Evolutionary conservation across 2,797 vertebrate genomes (phyloP).

Genomic region (Eulemur albifrons): DNA sequence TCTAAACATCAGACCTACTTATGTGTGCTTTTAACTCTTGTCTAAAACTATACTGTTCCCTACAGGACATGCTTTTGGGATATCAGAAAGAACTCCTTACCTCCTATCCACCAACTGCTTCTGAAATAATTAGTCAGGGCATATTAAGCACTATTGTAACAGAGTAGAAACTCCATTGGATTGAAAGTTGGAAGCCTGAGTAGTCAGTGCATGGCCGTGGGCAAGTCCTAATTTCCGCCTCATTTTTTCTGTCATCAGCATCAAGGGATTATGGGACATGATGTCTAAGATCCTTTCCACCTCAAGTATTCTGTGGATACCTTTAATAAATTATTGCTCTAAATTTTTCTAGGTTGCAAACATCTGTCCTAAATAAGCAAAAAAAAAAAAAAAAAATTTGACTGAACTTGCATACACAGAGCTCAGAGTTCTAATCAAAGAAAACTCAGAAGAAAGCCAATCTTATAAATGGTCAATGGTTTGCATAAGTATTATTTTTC

Average conservation of each 20-base stretch:
- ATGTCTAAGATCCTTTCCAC: neutral
- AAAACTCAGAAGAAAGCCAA: neutral
- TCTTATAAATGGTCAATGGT: neutral
- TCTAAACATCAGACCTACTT: neutral
- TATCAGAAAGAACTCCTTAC: neutral
- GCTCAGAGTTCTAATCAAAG: neutral
- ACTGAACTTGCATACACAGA: neutral
- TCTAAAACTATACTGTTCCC: neutral
- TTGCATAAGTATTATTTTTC: neutral
- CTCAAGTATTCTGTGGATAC: neutral
- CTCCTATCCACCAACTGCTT: neutral
- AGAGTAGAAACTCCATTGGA: neutral
- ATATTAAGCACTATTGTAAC: neutral
- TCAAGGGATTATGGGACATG: neutral
- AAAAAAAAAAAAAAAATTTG: neutral
- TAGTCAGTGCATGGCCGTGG: neutral
- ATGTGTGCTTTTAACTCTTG: neutral
- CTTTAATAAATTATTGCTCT: constrained; percentile 1
- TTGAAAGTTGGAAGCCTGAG: neutral
- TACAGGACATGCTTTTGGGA: neutral
- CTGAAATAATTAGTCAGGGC: neutral
- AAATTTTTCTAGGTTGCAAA: neutral
- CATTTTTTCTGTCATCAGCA: neutral
- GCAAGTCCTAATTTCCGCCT: neutral
- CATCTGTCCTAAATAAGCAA: neutral